Evolutionary conservation across 2,797 vertebrate species (phyloP).

Genomic region (Pangasius sanitwongsei): DNA sequence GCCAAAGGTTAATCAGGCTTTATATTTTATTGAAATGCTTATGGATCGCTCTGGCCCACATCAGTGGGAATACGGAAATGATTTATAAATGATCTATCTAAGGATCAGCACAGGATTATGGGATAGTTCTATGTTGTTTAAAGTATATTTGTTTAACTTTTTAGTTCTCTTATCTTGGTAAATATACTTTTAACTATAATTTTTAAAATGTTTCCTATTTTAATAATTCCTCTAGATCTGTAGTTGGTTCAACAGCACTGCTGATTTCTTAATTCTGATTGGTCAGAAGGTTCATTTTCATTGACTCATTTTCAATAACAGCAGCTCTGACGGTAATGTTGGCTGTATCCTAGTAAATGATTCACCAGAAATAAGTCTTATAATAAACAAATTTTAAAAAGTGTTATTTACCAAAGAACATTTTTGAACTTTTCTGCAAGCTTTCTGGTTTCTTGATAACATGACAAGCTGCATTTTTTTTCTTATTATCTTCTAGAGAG

Average conservation of each 20-base stretch:
- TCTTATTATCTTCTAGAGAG: not conserved
- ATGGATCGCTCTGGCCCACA: constrained; percentile 33
- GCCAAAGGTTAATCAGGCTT: constrained; percentile 21
- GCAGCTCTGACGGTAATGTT: not conserved
- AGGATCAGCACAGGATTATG: not conserved
- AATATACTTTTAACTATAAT: not conserved
- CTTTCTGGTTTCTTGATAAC: not conserved
- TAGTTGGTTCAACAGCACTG: not conserved
- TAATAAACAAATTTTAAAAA: not conserved
- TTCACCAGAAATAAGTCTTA: not conserved
- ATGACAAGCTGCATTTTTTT: not conserved
- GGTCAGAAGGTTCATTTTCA: not conserved
- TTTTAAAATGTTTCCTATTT: not conserved
- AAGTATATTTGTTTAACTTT: not conserved
- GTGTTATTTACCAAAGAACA: not conserved
- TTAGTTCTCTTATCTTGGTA: not conserved
- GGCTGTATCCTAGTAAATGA: not conserved
- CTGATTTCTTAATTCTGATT: not conserved
- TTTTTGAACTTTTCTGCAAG: not conserved
- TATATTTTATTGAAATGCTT: constrained; percentile 43
- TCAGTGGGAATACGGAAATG: not conserved
- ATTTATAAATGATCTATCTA: constrained; percentile 3
- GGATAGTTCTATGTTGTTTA: not conserved
- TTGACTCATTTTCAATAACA: not conserved
- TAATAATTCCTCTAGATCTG: not conserved